Evolutionary conservation across 2,797 vertebrate genomes (phyloP).

Genomic region (Enteromius treurensis): DNA sequence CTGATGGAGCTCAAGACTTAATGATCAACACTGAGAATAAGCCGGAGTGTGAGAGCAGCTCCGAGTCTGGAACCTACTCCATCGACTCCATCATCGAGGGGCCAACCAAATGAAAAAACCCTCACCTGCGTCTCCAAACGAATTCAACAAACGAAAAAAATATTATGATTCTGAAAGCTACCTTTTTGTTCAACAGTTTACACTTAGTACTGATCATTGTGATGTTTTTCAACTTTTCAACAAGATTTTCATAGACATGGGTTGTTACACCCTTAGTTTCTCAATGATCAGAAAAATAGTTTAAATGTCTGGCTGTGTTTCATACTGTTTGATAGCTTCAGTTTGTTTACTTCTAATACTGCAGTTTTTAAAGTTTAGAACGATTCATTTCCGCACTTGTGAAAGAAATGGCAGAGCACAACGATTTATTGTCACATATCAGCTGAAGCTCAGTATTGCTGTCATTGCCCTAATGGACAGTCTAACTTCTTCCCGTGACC

Average conservation of each 20-base stretch:
- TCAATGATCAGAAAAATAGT: background rate
- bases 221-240: background rate
- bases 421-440: background rate
- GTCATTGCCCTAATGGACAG: conserved; percentile 21
- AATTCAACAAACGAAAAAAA: background rate
- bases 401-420: conserved; percentile 9
- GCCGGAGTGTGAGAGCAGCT: conserved; percentile 76
- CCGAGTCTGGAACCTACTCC: conserved; percentile 75
- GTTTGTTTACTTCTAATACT: background rate
- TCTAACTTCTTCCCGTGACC: conserved; percentile 29
- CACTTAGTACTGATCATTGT: background rate
- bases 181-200: background rate
- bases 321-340: background rate
- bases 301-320: conserved; percentile 2
- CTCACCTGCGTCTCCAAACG: background rate
- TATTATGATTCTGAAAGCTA: background rate
- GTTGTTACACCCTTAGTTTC: background rate
- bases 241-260: background rate
- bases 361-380: conserved; percentile 19
- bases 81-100: conserved; percentile 77
- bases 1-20: conserved; percentile 79
- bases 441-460: background rate
- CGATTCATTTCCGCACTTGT: background rate
- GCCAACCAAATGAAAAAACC: conserved; percentile 67
- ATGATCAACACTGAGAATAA: conserved; percentile 78